These are phyloP conservation scores for Syrista parreyssii DNA, from an alignment of 2,888 invertebrate genomes.

Conservation along the genomic window DNA sequence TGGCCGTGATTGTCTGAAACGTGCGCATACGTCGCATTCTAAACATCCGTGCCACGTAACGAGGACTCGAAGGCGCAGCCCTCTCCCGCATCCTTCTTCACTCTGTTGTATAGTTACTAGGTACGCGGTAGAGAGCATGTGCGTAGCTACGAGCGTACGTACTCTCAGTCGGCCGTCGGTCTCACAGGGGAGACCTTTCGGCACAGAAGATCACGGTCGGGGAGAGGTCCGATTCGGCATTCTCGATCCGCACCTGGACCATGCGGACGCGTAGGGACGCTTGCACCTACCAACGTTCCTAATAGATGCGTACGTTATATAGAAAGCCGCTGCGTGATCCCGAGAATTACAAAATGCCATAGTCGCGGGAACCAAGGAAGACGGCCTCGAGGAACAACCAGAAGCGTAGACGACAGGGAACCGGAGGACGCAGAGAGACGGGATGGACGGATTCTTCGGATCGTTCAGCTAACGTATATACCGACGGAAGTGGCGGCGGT, in stretches of 20 bases:
- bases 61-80: conserved; percentile 36
- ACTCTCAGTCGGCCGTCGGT: neutral
- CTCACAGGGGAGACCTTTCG: neutral
- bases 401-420: neutral
- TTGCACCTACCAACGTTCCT: neutral
- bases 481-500: conserved; percentile 36
- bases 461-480: conserved; percentile 30
- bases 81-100: neutral
- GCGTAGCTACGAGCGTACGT: conserved; percentile 17
- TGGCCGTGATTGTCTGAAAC: conserved; percentile 35
- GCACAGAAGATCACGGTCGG: neutral
- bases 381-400: neutral
- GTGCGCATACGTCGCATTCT: conserved; percentile 41
- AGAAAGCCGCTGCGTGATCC: neutral
- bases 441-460: conserved; percentile 5
- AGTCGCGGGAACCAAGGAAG: neutral
- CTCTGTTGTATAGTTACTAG: neutral
- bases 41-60: conserved; percentile 50
- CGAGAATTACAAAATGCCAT: neutral
- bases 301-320: neutral
- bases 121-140: conserved; percentile 22
- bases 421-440: neutral
- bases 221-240: conserved; percentile 43
- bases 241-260: conserved; percentile 42
- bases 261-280: conserved; percentile 14